These are phyloP conservation scores for Hedya salicella DNA, from an alignment of 2,888 invertebrate genomes.

Conservation along the genomic window DNA sequence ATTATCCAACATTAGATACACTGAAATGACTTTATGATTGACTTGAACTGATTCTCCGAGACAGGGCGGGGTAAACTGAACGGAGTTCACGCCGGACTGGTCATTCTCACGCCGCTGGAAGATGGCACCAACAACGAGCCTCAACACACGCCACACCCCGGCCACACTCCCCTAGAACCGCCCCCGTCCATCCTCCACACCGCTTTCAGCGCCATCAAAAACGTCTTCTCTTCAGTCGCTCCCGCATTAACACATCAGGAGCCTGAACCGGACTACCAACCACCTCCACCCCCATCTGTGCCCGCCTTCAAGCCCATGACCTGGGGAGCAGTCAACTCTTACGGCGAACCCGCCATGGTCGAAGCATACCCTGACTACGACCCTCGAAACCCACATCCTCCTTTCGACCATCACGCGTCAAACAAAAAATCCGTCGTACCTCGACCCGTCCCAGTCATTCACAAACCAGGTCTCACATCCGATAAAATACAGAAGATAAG, in stretches of 20 bases:
- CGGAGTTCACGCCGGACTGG: conserved; percentile 78
- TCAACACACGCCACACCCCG: conserved; percentile 57
- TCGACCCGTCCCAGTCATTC: conserved; percentile 50
- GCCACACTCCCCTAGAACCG: conserved; percentile 72
- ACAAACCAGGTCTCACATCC: conserved; percentile 61
- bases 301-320: conserved; percentile 70
- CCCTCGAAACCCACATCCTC: conserved; percentile 62
- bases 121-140: conserved; percentile 61
- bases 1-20: too few species aligned
- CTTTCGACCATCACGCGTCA: conserved; percentile 62
- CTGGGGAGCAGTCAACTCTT: conserved; percentile 77
- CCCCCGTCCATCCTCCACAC: conserved; percentile 72
- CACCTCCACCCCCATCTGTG: conserved; percentile 67
- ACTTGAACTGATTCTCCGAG: conserved; percentile 66
- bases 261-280: conserved; percentile 54
- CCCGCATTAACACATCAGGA: conserved; percentile 48
- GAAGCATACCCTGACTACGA: conserved; percentile 71
- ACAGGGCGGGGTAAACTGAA: conserved; percentile 79
- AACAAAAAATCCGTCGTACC: conserved; percentile 63
- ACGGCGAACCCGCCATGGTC: conserved; percentile 72
- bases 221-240: conserved; percentile 61
- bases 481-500: conserved; percentile 78
- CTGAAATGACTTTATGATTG: conserved; percentile 22
- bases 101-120: conserved; percentile 76
- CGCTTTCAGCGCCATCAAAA: conserved; percentile 76